Evolutionary conservation across 53 echinoderm and acorn worm genomes (phyloP), one percentile per base, ranked within the genome.

Genomic region (Astropecten irregularis): DNA sequence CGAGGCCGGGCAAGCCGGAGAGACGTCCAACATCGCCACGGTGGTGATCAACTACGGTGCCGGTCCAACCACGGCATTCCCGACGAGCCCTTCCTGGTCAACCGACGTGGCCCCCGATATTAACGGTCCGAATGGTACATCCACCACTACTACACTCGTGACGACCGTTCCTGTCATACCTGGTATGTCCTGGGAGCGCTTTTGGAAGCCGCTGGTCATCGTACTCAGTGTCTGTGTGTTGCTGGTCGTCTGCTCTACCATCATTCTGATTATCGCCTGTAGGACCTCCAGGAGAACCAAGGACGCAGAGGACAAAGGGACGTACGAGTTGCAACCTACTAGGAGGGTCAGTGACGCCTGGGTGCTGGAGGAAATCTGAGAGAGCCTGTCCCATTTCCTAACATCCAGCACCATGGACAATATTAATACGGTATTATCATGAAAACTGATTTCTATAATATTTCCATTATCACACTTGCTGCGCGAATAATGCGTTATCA

Each of bases 311-410:
- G 51, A 31, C 21, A 52, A 51, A 3, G 52, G 53, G 2, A 29
- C 9, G 11, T 6, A 42, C 42, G 42, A 11, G 42, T 11, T 8
- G 6, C 42, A 42, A 25, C 9, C 35, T 2, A 40, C 57, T 22
- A 26, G 73, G 21, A 88, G 82, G 82, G 73, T 88, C 33, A 73
- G 70, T 40, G 82, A 82, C 64, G 88, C 88, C 4, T 82, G 82
- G 72, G 88, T 88, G 68, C 66, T 88, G 71, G 88, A 88, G 33
- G 88, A 88, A 49, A 53, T 82, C 0, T 83, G 68, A 83, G 39
- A n/a, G 8, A 31, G 40, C 20, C 30, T 14, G 30, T n/a, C n/a
- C n/a, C n/a, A n/a, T n/a, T n/a, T n/a, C n/a, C n/a, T 56, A 11
- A 10, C 11, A 27, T 23, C 26, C 26, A 21, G 26, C n/a, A 20